phyloP scores from a whole-genome alignment of 2,888 invertebrate species.

The Noctua pronuba region DNA sequence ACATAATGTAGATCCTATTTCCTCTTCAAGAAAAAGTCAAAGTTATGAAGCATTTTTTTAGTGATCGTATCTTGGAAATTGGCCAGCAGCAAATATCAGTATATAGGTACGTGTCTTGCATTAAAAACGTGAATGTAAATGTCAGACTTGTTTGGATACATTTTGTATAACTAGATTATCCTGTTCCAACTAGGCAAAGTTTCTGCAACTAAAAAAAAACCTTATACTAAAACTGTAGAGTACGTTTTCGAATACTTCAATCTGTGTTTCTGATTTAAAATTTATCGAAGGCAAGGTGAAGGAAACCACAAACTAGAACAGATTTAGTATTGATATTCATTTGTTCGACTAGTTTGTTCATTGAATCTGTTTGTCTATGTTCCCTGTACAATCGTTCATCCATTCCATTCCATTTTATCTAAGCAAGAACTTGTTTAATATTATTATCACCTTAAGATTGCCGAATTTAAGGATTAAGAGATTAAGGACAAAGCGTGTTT shows the following conservation, averaged over 20 bases:
- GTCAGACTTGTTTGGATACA: slow-evolving; percentile 30
- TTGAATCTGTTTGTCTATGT: slow-evolving; percentile 1
- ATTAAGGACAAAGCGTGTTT: slow-evolving; percentile 1
- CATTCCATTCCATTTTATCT: neutral
- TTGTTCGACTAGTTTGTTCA: neutral
- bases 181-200: slow-evolving; percentile 1
- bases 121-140: slow-evolving; percentile 15
- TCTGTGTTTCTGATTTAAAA: slow-evolving; percentile 5
- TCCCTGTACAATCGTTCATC: neutral
- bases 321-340: slow-evolving; percentile 19
- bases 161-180: slow-evolving; percentile 44
- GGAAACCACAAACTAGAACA: slow-evolving; percentile 28
- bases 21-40: neutral
- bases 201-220: slow-evolving; percentile 1
- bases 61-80: neutral
- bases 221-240: slow-evolving; percentile 5
- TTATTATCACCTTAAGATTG: neutral
- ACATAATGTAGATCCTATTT: neutral
- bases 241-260: slow-evolving; percentile 8
- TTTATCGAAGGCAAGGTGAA: slow-evolving; percentile 31
- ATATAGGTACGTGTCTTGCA: neutral
- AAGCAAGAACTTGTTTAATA: neutral
- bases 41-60: neutral
- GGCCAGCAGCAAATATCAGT: neutral
- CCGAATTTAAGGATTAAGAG: neutral